Evolutionary conservation across 2,113 vertebrate species (phyloP).

Genomic region (Xenotilapia flavipinnis): DNA sequence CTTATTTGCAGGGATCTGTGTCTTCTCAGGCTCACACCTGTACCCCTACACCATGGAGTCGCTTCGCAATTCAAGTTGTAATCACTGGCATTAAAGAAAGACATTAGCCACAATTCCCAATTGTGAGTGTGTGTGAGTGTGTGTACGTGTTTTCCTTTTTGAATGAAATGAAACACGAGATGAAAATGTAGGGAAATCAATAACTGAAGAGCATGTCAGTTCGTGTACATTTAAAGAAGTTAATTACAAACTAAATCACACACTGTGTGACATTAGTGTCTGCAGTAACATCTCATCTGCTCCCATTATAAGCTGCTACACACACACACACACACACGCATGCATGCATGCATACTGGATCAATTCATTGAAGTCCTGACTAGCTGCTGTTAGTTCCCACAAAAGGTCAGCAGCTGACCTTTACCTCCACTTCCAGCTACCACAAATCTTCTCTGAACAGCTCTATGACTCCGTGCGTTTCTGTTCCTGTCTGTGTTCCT

Average conservation of each 20-base stretch:
- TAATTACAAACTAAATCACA: slow-evolving; percentile 4
- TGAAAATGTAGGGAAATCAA: not conserved
- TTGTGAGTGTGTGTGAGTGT: not conserved
- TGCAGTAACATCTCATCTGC: not conserved
- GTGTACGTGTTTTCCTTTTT: not conserved
- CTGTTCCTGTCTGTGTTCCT: not conserved
- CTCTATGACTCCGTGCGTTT: not conserved
- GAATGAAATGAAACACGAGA: not conserved
- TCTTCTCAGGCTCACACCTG: not conserved
- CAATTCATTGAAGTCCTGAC: slow-evolving; percentile 46
- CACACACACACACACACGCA: not conserved
- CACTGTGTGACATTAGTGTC: not conserved
- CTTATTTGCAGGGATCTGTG: not conserved
- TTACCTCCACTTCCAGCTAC: slow-evolving; percentile 41
- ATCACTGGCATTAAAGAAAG: not conserved
- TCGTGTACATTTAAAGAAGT: not conserved
- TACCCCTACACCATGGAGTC: not conserved
- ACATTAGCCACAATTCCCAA: not conserved
- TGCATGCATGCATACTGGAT: not conserved
- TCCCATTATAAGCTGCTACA: not conserved
- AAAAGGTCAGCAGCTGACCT: slow-evolving; percentile 64
- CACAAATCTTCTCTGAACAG: slow-evolving; percentile 48
- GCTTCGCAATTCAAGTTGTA: not conserved
- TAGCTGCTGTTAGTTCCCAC: slow-evolving; percentile 31
- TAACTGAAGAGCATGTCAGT: not conserved